Percentiles rank a stretch among this genome's conserved stretches.
Evolutionary conservation across 1,140 invertebrate genomes (phyloP).

Genomic region (Gonioctena quinquepunctata): DNA sequence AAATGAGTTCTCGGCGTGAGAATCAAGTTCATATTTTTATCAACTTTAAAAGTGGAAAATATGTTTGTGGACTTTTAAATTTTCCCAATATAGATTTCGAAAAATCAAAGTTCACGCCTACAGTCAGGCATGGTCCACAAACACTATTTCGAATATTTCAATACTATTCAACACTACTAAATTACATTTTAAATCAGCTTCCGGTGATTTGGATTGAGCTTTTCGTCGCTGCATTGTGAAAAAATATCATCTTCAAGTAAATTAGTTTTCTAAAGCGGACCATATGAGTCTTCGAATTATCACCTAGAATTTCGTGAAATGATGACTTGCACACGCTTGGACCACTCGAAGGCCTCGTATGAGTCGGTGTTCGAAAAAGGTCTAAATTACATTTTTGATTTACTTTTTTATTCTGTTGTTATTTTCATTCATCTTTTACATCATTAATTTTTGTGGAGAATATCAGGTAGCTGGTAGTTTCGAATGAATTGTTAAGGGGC

Average conservation of each 20-base stretch:
- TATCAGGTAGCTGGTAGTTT: conserved; percentile 26
- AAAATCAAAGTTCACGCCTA: no score
- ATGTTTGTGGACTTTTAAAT: no score
- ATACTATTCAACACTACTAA: conserved; percentile 19
- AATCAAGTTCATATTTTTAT: no score
- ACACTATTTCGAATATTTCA: background rate
- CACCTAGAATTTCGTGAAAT: background rate
- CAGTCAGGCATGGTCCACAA: no score
- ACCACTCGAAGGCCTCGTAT: conserved; percentile 4
- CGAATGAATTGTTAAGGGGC: conserved; percentile 16
- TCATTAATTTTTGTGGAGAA: conserved; percentile 21
- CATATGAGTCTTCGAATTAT: background rate
- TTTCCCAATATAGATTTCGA: no score
- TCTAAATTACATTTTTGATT: conserved; percentile 34
- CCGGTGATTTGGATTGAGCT: conserved; percentile 14
- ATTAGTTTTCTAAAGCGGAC: conserved; percentile 6
- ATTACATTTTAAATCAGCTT: conserved; percentile 21
- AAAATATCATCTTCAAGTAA: conserved; percentile 22
- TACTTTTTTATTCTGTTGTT: conserved; percentile 27
- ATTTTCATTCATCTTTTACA: conserved; percentile 28
- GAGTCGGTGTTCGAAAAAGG: conserved; percentile 25
- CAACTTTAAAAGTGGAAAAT: no score
- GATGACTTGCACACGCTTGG: background rate
- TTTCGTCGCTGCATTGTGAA: conserved; percentile 22
- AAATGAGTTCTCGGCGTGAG: no score